Evolutionary conservation across 2,113 vertebrate genomes (phyloP).

Genomic region (Tylochromis polylepis): DNA sequence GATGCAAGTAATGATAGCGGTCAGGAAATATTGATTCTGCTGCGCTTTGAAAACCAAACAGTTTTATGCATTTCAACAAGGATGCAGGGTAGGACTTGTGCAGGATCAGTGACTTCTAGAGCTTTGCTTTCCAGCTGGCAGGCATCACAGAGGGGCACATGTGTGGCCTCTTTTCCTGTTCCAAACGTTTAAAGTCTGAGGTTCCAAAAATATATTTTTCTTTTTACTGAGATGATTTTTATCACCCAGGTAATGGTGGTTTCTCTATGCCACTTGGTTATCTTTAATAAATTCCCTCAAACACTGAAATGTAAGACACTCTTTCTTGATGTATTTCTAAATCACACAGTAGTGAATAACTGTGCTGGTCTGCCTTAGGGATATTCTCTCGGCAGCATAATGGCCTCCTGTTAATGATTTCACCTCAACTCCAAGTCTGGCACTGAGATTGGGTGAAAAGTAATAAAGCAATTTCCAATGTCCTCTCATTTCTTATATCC

Average conservation of each 20-base stretch:
- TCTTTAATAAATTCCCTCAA: background rate
- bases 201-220: background rate
- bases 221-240: background rate
- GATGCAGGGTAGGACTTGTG: background rate
- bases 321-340: background rate
- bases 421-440: background rate
- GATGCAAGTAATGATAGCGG: background rate
- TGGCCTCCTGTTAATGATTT: conserved; percentile 35
- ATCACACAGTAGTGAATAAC: background rate
- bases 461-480: conserved; percentile 19
- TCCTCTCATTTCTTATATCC: background rate
- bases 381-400: conserved; percentile 11
- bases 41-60: background rate
- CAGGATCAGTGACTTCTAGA: background rate
- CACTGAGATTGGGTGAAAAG: conserved; percentile 6
- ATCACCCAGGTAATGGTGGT: background rate
- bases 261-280: background rate
- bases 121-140: background rate
- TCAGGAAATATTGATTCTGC: background rate
- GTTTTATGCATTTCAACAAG: background rate
- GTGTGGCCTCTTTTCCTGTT: background rate
- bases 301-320: background rate
- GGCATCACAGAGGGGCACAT: conserved; percentile 10
- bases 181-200: background rate
- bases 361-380: background rate